Conservation (phyloP, 2,113 vertebrate genomes). For the Xenopus laevis region DNA sequence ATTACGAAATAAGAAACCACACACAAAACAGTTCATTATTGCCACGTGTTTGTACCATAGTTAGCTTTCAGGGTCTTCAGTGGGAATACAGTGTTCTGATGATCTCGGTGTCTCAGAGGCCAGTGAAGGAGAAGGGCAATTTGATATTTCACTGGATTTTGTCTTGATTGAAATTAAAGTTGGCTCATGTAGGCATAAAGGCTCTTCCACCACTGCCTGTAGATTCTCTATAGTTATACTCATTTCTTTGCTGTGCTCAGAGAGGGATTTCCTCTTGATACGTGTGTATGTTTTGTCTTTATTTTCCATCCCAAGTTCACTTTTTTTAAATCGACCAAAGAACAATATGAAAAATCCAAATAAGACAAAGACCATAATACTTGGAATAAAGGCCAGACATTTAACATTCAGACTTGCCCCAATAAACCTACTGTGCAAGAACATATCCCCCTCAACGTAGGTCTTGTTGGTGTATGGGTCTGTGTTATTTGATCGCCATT, state of each 20-base stretch:
- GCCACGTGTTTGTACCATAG: slow-evolving; percentile 47
- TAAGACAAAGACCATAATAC: slow-evolving; percentile 85
- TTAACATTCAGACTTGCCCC: slow-evolving; percentile 87
- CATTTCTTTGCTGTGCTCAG: slow-evolving; percentile 82
- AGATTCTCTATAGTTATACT: slow-evolving; percentile 83
- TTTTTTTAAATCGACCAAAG: slow-evolving; percentile 91
- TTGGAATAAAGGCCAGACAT: slow-evolving; percentile 92
- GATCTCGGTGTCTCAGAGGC: slow-evolving; percentile 68
- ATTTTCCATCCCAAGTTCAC: slow-evolving; percentile 85
- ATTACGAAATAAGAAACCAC: slow-evolving; percentile 54
- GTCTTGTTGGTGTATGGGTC: slow-evolving; percentile 80
- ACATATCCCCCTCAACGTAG: slow-evolving; percentile 83
- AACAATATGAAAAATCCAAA: slow-evolving; percentile 95
- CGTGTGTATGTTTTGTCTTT: slow-evolving; percentile 86
- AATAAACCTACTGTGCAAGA: slow-evolving; percentile 87
- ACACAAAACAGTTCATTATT: slow-evolving; percentile 48
- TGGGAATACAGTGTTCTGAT: slow-evolving; percentile 53
- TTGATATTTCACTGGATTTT: slow-evolving; percentile 72
- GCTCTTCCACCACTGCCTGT: slow-evolving; percentile 71
- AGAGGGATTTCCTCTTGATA: slow-evolving; percentile 90
- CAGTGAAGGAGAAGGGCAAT: slow-evolving; percentile 67
- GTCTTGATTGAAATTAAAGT: slow-evolving; percentile 78
- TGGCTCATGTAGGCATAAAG: slow-evolving; percentile 69
- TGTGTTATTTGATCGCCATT: slow-evolving; percentile 82
- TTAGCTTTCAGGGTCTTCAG: slow-evolving; percentile 57